Conservation (phyloP, 2,113 vertebrate genomes). For the Melospiza melodia region DNA sequence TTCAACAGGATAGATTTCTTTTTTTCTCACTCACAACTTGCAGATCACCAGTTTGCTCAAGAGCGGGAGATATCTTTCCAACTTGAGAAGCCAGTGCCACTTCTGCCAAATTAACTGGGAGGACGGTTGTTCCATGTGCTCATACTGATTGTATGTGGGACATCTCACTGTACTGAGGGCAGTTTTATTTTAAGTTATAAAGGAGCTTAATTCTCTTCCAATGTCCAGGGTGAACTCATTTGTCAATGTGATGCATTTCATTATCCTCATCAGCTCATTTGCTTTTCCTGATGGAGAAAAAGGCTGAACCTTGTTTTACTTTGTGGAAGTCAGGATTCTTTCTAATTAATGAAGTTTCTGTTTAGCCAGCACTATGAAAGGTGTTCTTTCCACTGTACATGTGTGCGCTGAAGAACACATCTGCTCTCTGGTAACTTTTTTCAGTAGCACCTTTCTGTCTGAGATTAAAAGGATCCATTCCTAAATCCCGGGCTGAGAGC, state of each 20-base stretch:
- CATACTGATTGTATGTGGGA: background rate
- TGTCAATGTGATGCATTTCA: background rate
- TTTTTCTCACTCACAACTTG: background rate
- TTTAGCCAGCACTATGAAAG: background rate
- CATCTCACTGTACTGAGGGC: background rate
- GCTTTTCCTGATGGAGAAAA: background rate
- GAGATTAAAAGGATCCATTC: background rate
- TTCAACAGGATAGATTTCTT: background rate
- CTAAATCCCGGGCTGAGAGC: background rate
- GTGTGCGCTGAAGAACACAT: background rate
- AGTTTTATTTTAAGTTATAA: conserved; percentile 24
- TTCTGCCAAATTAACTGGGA: background rate
- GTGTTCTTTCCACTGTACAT: background rate
- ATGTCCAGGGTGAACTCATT: background rate
- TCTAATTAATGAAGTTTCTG: background rate
- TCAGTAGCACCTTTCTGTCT: background rate
- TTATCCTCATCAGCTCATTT: conserved; percentile 7
- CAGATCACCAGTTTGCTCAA: background rate
- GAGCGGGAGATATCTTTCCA: background rate
- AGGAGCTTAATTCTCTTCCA: background rate
- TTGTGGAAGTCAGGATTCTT: background rate
- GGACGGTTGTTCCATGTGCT: background rate
- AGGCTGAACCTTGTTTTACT: background rate
- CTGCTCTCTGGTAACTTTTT: background rate
- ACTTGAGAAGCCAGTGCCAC: background rate